Conservation (phyloP, 2,113 vertebrate species). For the Origma solitaria region DNA sequence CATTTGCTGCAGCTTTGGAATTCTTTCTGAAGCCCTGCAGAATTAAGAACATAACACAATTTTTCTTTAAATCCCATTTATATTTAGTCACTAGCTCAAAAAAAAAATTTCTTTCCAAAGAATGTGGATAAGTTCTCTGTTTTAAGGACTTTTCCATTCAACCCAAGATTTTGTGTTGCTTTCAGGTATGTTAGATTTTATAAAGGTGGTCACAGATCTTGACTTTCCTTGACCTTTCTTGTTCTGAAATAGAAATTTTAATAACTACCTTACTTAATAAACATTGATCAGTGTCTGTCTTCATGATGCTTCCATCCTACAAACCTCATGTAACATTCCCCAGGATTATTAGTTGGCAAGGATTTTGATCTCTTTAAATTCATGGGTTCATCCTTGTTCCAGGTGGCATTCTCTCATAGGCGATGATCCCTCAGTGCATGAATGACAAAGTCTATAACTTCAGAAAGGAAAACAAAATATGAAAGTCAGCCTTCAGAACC, state of each 20-base stretch:
- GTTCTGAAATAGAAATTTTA: background rate
- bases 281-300: background rate
- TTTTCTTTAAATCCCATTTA: background rate
- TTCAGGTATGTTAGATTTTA: background rate
- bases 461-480: background rate
- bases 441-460: background rate
- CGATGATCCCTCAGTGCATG: background rate
- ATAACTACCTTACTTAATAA: background rate
- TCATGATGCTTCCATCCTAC: background rate
- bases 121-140: accelerated
- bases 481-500: background rate
- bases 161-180: background rate
- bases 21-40: background rate
- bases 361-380: background rate
- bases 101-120: background rate
- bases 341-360: background rate
- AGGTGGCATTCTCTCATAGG: background rate
- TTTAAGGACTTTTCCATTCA: background rate
- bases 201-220: background rate
- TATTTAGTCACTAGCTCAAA: background rate
- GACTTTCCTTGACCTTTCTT: background rate
- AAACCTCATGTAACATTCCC: background rate
- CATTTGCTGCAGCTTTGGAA: background rate
- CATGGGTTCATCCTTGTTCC: background rate
- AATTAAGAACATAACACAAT: background rate